Conservation (phyloP, 2,113 vertebrate species). For the Herpailurus yagouaroundi region DNA sequence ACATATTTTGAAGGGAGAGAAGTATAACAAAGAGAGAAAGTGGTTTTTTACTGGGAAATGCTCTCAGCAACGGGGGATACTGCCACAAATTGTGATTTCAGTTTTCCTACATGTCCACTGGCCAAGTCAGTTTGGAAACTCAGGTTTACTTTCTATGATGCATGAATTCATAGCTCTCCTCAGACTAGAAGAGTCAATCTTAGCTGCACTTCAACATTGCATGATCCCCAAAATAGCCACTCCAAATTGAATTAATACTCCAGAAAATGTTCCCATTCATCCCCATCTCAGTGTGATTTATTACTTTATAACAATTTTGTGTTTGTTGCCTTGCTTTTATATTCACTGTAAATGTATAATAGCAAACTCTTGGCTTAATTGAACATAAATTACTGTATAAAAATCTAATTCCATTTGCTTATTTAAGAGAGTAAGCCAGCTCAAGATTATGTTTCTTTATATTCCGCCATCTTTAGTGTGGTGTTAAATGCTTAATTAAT, state of each 20-base stretch:
- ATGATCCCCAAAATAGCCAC: background rate
- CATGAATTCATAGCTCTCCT: background rate
- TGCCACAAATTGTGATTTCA: background rate
- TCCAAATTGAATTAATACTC: background rate
- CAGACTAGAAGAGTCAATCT: background rate
- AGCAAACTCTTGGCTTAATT: slow-evolving; percentile 35
- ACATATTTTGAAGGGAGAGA: slow-evolving; percentile 29
- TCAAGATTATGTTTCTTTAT: background rate
- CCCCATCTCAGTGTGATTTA: background rate
- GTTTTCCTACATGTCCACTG: slow-evolving; percentile 25
- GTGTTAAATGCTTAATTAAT: slow-evolving; percentile 37
- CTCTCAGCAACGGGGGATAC: background rate
- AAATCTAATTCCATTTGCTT: slow-evolving; percentile 32
- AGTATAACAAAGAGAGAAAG: background rate
- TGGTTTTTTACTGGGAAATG: background rate
- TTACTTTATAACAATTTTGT: background rate
- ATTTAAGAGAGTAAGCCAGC: background rate
- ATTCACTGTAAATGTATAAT: background rate
- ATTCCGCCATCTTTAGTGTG: background rate
- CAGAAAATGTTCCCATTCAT: background rate
- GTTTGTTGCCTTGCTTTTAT: background rate
- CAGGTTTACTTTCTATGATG: slow-evolving; percentile 11
- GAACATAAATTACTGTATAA: slow-evolving; percentile 5
- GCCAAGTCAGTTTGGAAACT: background rate
- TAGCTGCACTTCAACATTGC: background rate